Base-by-base conservation (phyloP, 2,797 vertebrate genomes). In the Poecile montanus region DNA sequence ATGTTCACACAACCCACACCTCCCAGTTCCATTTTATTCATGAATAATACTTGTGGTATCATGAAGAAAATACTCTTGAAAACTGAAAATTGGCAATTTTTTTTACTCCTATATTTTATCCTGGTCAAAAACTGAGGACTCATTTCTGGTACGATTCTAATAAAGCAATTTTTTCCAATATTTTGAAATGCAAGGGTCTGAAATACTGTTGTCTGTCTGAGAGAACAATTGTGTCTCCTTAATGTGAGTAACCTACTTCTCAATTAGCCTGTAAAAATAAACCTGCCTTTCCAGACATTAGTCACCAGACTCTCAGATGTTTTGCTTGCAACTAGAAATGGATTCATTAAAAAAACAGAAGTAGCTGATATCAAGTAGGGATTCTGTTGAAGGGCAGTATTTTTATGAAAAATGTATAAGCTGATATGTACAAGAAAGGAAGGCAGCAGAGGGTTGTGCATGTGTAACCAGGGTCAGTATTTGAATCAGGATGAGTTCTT, bases 271-370 rank as follows among this genome's bases (percentile, higher is more conserved):
- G 22, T 30, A 87, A 74, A 91, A 92, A 62, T n/a, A 66, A 91
- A 30, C 29, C 34, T 38, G 47, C 62, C 42, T 60, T 87, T 63
- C 38, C 79, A 89, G 76, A 85, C 57, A 88, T 54, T 60, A 83
- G 50, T 85, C 62, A 53, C 58, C 73, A 89, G 42, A 66, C 72
- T 85, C 58, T 80, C 72, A 93, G 22, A 85, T 19, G 29, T 67
- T 93, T 74, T 85, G 9, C 75, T 85, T 71, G 60, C 25, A 91
- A 92, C 61, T 77, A 85, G 72, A 83, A 94, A 89, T 44, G 21
- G 17, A 91, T 47, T 91, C 6, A 67, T 73, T 74, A 82, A 67
- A 76, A 78, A 87, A 38, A 0, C n/a, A 91, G 53, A 87, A 92
- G 75, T 1, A 82, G 32, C 53, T 82, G 65, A 42, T 77, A 74